phyloP scores from a whole-genome alignment of 2,888 invertebrate genomes.

The Yponomeuta malinellus region DNA sequence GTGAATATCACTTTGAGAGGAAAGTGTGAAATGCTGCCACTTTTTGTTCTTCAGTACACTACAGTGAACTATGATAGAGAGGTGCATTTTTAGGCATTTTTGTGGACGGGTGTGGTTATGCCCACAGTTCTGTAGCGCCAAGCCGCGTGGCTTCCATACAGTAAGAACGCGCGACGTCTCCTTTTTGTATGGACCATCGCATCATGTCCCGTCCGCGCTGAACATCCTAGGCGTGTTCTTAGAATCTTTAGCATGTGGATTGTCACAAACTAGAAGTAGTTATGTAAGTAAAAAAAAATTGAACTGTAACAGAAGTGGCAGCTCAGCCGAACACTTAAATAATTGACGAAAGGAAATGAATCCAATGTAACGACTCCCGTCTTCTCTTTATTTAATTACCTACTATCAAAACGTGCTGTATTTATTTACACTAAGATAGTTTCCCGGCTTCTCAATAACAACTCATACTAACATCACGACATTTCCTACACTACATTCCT shows the following conservation, averaged over 20 bases:
- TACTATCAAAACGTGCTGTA: conserved; percentile 6
- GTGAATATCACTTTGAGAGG: not conserved
- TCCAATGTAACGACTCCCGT: not conserved
- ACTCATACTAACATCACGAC: not conserved
- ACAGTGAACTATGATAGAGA: no score
- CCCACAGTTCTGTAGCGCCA: no score
- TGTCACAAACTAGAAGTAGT: no score
- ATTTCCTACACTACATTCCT: not conserved
- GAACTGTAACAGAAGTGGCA: not conserved
- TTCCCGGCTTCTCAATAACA: conserved; percentile 9
- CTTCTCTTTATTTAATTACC: not conserved
- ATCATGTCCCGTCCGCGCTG: no score
- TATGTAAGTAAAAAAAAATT: no score
- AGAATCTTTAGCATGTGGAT: no score
- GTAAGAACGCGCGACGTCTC: no score
- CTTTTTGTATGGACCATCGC: no score
- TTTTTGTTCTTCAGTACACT: not conserved
- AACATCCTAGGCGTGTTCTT: no score
- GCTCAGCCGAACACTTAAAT: not conserved
- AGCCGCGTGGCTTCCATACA: no score
- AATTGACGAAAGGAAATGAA: not conserved
- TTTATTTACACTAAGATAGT: conserved; percentile 9
- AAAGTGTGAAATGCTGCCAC: not conserved
- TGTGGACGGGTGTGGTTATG: no score
- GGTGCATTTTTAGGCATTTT: no score